Base-by-base conservation (phyloP, 2,888 invertebrate species). In the Boloria selene region DNA sequence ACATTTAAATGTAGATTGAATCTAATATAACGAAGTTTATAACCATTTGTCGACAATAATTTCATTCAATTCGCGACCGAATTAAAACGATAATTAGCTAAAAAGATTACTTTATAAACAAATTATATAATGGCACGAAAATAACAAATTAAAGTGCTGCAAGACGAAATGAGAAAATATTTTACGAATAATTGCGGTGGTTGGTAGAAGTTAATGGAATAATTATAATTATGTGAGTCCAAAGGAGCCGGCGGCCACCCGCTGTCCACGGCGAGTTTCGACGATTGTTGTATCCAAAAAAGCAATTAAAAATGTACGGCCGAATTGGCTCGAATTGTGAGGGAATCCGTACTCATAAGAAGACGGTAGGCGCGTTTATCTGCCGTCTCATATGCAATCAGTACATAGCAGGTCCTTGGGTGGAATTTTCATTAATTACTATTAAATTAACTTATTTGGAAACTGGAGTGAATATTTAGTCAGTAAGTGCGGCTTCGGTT, bases 171-270 rank as follows among this genome's bases (percentile, higher is more conserved):
- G 79, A 79, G 79, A 79, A 77, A 84, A 84, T 84, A 86, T 87
- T 85, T 84, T 77, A 80, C 75, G 82, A 83, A 87, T 88, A 88
- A 89, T 87, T 88, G 84, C 85, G 78, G 81, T 79, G 83, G 87
- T 83, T 67, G 69, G 87, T 83, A 83, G 81, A 87, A 86, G 87
- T 86, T 90, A 90, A 90, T 90, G 88, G 85, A 89, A 90, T 90
- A 88, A 90, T 90, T 90, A 89, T 90, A 90, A 90, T 90, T 87
- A 89, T 86, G 83, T 80, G 81, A 79, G 81, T 77, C 72, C 80
- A 88, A 89, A 87, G 85, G 80, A 79, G 84, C 87, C 89, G 84
- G 83, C 81, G 87, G 80, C 90, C 90, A 85, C 90, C 91, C 90
- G 90, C 90, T 86, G 90, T 73, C 80, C 69, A 77, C 77, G 73